Conservation (phyloP, 2,888 invertebrate genomes). For the Hoplodrina blanda region DNA sequence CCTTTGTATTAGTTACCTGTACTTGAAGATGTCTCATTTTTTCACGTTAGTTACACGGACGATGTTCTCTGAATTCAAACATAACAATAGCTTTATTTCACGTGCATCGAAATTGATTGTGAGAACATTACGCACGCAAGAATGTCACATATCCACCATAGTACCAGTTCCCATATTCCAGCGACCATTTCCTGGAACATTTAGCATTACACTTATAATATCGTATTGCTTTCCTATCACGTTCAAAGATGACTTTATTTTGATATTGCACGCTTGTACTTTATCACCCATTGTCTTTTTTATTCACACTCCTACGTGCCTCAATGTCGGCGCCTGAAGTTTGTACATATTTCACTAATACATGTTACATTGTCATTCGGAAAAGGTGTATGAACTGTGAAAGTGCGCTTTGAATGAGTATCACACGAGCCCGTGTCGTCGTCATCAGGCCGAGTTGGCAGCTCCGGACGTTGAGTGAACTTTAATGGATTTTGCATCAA, state of each 20-base stretch:
- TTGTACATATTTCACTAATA: slow-evolving; percentile 71
- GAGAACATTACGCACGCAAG: slow-evolving; percentile 56
- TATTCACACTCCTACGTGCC: slow-evolving; percentile 77
- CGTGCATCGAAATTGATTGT: slow-evolving; percentile 48
- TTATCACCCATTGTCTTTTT: slow-evolving; percentile 85
- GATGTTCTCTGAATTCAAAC: slow-evolving; percentile 28
- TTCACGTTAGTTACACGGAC: slow-evolving; percentile 16
- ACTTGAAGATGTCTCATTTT: slow-evolving; percentile 5
- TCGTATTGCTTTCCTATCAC: slow-evolving; percentile 78
- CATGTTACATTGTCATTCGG: slow-evolving; percentile 63
- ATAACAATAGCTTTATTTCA: slow-evolving; percentile 27
- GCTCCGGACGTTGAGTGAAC: not conserved
- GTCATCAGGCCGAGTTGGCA: slow-evolving; percentile 20
- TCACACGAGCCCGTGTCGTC: slow-evolving; percentile 33
- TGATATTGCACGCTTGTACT: slow-evolving; percentile 84
- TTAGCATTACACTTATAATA: slow-evolving; percentile 68
- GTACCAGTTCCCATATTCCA: slow-evolving; percentile 66
- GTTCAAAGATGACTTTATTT: slow-evolving; percentile 86
- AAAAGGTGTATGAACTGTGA: slow-evolving; percentile 65
- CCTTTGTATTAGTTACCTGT: not conserved
- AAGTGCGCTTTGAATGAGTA: slow-evolving; percentile 65
- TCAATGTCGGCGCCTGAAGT: slow-evolving; percentile 69
- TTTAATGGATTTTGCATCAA: slow-evolving; percentile 10
- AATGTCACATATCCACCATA: slow-evolving; percentile 48
- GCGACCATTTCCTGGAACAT: slow-evolving; percentile 77